A percentile compares a stretch with the other conserved stretches of the same genome.
phyloP scores from a whole-genome alignment of 2,797 vertebrate species.

The Erpetoichthys calabaricus region DNA sequence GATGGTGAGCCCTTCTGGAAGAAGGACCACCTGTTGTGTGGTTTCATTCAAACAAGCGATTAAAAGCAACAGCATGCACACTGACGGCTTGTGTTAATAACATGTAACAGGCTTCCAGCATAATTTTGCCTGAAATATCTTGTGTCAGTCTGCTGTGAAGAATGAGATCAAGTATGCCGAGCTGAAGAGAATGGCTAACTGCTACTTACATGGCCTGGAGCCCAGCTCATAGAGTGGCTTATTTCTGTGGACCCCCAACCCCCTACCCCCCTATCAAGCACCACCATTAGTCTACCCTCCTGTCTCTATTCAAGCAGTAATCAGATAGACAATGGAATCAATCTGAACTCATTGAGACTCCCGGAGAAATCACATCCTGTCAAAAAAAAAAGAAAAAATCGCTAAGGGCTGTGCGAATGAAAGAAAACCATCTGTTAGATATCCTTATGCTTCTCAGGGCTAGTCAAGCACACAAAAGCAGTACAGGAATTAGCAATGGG shows the following conservation, averaged over 20 bases:
- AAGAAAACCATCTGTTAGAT: conserved; percentile 25
- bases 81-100: conserved; percentile 2
- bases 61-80: not conserved
- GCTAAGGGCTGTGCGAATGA: conserved; percentile 18
- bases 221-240: conserved; percentile 8
- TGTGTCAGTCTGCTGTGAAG: conserved; percentile 5
- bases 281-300: conserved; percentile 4
- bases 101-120: conserved; percentile 1
- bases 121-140: conserved; percentile 3
- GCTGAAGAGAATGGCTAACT: conserved; percentile 6
- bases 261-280: conserved; percentile 7
- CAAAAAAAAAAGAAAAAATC: conserved; percentile 23
- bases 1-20: conserved; percentile 19
- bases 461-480: not conserved
- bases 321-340: conserved; percentile 24
- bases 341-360: conserved; percentile 26
- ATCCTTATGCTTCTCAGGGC: conserved; percentile 6
- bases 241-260: conserved; percentile 5
- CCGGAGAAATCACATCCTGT: conserved; percentile 35
- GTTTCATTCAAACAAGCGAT: conserved; percentile 14
- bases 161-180: conserved; percentile 8
- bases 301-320: conserved; percentile 27
- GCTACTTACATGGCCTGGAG: conserved; percentile 3
- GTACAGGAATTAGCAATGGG: conserved; percentile 2
- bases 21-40: conserved; percentile 13